A percentile compares a stretch with the other conserved stretches of the same genome.
Evolutionary conservation across 2,113 vertebrate genomes (phyloP).

Genomic region (Bambusicola thoracicus): DNA sequence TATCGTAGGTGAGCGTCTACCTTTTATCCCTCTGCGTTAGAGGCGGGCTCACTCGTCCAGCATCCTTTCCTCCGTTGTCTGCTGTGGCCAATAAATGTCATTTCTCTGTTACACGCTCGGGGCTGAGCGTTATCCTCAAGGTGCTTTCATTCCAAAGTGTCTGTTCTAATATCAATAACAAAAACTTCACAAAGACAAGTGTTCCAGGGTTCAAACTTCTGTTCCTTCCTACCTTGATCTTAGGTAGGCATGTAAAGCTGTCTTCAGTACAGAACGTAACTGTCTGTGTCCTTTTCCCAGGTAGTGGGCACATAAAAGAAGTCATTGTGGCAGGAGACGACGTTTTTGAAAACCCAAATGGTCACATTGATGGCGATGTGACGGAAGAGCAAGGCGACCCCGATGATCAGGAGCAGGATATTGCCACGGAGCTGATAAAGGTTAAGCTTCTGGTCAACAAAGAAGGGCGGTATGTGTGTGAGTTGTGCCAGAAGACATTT

Average conservation of each 20-base stretch:
- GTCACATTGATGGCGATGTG: slow-evolving; percentile 50
- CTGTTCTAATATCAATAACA: rapidly evolving
- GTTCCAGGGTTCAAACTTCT: background rate
- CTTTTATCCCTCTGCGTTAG: rapidly evolving
- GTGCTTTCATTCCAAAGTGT: rapidly evolving
- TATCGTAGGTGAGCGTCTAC: slow-evolving; percentile 74
- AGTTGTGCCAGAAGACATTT: slow-evolving; percentile 94
- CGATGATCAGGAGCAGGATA: slow-evolving; percentile 31
- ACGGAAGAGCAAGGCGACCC: slow-evolving; percentile 68
- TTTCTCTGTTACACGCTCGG: rapidly evolving
- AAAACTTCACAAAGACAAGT: rapidly evolving
- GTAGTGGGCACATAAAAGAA: slow-evolving; percentile 78
- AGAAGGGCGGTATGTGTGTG: slow-evolving; percentile 90
- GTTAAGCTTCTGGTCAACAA: slow-evolving; percentile 84
- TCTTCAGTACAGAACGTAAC: background rate
- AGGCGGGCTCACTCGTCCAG: rapidly evolving
- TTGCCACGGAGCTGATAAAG: slow-evolving; percentile 72
- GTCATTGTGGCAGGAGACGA: slow-evolving; percentile 73
- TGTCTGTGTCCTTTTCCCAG: slow-evolving; percentile 60
- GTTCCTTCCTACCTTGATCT: background rate
- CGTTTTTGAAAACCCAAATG: slow-evolving; percentile 70
- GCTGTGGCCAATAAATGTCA: rapidly evolving
- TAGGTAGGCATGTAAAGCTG: background rate
- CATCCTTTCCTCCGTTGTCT: rapidly evolving
- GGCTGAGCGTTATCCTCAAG: rapidly evolving